Evolutionary conservation across 2,888 invertebrate species (phyloP), one percentile per base, ranked within the genome.

Genomic region (Leptura quadrifasciata): DNA sequence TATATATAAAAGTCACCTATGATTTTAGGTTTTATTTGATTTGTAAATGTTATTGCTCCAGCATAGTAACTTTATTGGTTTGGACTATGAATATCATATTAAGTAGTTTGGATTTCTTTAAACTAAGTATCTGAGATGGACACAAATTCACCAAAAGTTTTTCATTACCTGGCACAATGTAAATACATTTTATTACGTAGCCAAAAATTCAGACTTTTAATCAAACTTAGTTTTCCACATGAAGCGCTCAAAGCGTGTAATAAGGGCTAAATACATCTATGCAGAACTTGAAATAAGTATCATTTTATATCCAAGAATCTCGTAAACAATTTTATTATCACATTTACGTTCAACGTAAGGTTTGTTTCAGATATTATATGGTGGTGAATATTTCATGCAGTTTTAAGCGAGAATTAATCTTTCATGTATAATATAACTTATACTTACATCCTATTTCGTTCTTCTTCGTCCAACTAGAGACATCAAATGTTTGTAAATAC

Each of bases 171-270:
- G n/a, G 20, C n/a, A 60, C 60, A 60, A 60, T 60, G 60, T 60
- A 60, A 15, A 27, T 12, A 60, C 60, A 60, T 60, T 60, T 60
- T 60, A 24, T n/a, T 27, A 12, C 2, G 0, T 60, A 60, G 31
- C 27, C 27, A 5, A 63, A 57, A 57, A 57, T 57, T 10, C 3
- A 12, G 10, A 63, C 18, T 63, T 63, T 20, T 39, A 63, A 63
- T 63, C 63, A 63, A 20, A 20, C 18, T 63, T 39, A 63, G 10
- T 39, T 39, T 60, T 60, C 12, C 2, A n/a, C 60, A 60, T 18
- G 63, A 63, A 74, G 21, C 24, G 47, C 31, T 18, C 27, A 35
- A 54, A 74, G 20, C 70, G 47, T 70, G 68, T 54, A 63, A 63
- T 63, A 39, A 17, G 63, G 20, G 17, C 39, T 63, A 39, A 63